Evolutionary conservation across 2,888 invertebrate genomes (phyloP), one percentile per base, ranked within the genome.

Genomic region (Galerucella pusilla): DNA sequence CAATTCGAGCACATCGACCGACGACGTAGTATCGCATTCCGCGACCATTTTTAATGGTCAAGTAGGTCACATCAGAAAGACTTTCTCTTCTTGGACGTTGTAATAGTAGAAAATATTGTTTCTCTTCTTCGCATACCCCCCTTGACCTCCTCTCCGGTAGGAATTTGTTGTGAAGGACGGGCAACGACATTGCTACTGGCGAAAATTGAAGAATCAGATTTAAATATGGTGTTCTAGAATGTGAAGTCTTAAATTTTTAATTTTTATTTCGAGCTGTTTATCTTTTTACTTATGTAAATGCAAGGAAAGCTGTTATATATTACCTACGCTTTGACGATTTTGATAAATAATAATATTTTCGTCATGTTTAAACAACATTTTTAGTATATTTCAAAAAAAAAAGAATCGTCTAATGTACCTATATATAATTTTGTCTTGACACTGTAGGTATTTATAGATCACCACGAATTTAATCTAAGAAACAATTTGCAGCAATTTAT

Each of bases 11-110:
- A 69, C 61, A 71, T 63, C 71, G 60, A 46, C 46, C 68, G 74
- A 74, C 64, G 59, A 63, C 69, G 71, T 79, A 80, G 80, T 82
- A 81, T 79, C 80, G 77, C 82, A 84, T 84, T 83, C 83, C 81
- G 80, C 78, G 82, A 80, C 78, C 77, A 80, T 81, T 81, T 79
- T 80, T 80, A 77, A 80, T 81, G 81, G 83, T 79, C 81, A 84
- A 83, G 81, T 84, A 78, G 84, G 84, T 84, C 84, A 77, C 64
- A 70, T 78, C 79, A 79, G 81, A 83, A 83, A 82, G 82, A 85
- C 85, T 85, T 85, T 85, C 85, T 85, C 85, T 80, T 78, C 74
- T 77, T 79, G 79, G 75, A 76, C 69, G 69, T 77, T 77, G 77
- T 78, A 78, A 73, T 78, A 73, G 75, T 78, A 78, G 77, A 79